Evolutionary conservation across 2,888 invertebrate genomes (phyloP).

Genomic region (Coleophora deauratella): DNA sequence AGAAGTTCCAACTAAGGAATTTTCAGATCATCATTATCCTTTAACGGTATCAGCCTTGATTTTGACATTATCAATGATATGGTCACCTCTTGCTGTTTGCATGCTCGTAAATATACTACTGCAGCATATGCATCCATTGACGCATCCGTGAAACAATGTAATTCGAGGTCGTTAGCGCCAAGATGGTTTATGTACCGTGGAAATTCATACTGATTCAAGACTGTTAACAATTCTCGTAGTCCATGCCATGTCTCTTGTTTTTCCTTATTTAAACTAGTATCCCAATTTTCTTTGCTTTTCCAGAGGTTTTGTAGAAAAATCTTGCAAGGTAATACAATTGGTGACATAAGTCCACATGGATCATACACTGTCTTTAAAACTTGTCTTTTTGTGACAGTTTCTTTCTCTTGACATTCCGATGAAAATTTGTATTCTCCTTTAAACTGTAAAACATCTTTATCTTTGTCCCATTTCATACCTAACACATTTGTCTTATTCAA

Average conservation of each 20-base stretch:
- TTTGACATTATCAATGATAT: not conserved
- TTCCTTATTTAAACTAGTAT: not conserved
- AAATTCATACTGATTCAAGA: not conserved
- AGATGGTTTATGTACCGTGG: not conserved
- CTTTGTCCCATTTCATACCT: not conserved
- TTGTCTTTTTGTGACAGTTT: slow-evolving; percentile 1
- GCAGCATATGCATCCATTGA: slow-evolving; percentile 8
- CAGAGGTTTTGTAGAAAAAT: slow-evolving; percentile 4
- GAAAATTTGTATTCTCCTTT: not conserved
- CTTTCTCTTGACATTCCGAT: no score
- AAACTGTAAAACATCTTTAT: not conserved
- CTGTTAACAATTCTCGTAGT: not conserved
- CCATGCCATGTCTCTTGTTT: not conserved
- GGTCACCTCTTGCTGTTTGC: not conserved
- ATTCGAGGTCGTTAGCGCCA: not conserved
- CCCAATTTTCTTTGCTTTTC: slow-evolving; percentile 4
- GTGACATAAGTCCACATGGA: slow-evolving; percentile 4
- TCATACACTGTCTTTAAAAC: slow-evolving; percentile 5
- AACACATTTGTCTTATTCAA: not conserved
- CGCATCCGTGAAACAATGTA: slow-evolving; percentile 10
- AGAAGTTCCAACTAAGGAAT: slow-evolving; percentile 2
- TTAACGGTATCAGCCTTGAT: not conserved
- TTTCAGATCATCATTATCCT: not conserved
- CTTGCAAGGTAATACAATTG: slow-evolving; percentile 1
- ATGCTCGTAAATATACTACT: slow-evolving; percentile 1